Conservation (phyloP, 2,797 vertebrate genomes). For the Decapterus maruadsi region DNA sequence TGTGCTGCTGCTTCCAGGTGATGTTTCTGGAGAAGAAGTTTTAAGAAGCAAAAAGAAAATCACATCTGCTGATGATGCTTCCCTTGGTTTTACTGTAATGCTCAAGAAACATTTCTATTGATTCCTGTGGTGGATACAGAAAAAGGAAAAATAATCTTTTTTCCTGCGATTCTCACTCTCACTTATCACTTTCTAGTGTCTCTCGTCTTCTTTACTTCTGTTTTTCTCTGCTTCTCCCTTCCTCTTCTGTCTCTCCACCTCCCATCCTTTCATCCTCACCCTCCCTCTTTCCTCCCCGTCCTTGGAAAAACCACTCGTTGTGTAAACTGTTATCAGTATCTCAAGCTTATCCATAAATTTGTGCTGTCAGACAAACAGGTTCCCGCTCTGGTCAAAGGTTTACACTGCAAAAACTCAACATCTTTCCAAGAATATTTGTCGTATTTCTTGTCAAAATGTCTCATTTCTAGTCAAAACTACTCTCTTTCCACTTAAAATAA, state of each 20-base stretch:
- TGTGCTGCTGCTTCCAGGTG: too few species aligned
- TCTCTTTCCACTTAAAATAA: too few species aligned
- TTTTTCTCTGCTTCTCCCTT: constrained; percentile 1
- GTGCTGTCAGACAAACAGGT: constrained; percentile 77
- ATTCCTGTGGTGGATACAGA: neutral
- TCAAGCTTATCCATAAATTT: constrained; percentile 83
- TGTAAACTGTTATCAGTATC: constrained; percentile 77
- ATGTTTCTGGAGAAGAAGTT: too few species aligned
- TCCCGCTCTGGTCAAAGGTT: constrained; percentile 54
- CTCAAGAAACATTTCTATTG: neutral
- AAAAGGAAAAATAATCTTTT: neutral
- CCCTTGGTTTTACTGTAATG: neutral
- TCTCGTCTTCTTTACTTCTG: neutral
- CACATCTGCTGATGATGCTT: neutral
- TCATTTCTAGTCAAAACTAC: too few species aligned
- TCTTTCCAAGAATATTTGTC: too few species aligned
- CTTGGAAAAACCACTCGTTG: constrained; percentile 68
- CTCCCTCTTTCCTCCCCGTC: constrained; percentile 51
- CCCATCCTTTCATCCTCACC: constrained; percentile 35
- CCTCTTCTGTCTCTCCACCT: constrained; percentile 29
- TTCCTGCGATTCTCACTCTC: too few species aligned
- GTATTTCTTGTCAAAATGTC: too few species aligned
- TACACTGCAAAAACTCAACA: neutral
- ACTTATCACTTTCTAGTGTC: too few species aligned
- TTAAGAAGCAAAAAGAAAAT: too few species aligned